phyloP scores from a whole-genome alignment of 2,888 invertebrate genomes.

The Rugalucina vietnamica region DNA sequence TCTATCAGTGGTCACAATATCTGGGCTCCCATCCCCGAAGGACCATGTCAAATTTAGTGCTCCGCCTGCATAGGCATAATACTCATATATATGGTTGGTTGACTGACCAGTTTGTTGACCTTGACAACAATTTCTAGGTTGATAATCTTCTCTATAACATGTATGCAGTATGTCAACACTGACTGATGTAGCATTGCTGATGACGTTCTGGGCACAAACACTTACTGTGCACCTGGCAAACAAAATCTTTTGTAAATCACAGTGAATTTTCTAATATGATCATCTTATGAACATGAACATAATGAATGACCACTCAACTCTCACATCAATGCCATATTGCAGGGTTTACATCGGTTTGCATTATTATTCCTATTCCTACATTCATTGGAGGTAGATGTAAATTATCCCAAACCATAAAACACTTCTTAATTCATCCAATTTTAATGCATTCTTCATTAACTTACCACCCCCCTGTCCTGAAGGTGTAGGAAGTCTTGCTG shows the following conservation, averaged over 20 bases:
- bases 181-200: conserved; percentile 73
- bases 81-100: conserved; percentile 70
- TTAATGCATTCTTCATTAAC: too few species aligned
- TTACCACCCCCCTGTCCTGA: conserved; percentile 38
- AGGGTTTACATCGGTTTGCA: too few species aligned
- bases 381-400: too few species aligned
- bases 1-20: conserved; percentile 28
- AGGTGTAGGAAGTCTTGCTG: conserved; percentile 24
- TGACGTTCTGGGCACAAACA: conserved; percentile 76
- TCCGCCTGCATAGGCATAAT: conserved; percentile 75
- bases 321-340: too few species aligned
- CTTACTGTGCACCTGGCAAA: conserved; percentile 72
- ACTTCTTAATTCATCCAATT: too few species aligned
- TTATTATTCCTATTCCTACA: too few species aligned
- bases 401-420: too few species aligned
- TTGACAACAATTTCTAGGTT: conserved; percentile 50
- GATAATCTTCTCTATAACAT: conserved; percentile 69
- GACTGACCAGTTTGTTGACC: conserved; percentile 68
- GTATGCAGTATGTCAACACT: conserved; percentile 72
- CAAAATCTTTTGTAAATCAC: too few species aligned
- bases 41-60: conserved; percentile 80
- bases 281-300: too few species aligned
- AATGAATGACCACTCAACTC: too few species aligned
- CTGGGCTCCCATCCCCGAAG: conserved; percentile 80
- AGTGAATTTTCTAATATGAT: too few species aligned